Evolutionary conservation across 2,888 invertebrate species (phyloP).

Genomic region (Agriotes lineatus): DNA sequence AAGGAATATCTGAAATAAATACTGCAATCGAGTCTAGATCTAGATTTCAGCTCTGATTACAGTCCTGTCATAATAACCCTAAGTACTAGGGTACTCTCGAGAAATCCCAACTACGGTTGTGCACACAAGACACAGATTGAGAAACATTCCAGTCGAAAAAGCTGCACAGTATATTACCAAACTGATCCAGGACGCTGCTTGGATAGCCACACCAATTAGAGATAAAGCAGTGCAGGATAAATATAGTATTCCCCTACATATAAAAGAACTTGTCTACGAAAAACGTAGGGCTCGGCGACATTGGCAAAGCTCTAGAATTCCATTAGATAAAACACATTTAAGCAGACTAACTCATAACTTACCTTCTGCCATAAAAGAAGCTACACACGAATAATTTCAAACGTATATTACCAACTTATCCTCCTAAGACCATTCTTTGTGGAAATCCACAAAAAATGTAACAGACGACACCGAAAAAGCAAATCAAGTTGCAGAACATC

Average conservation of each 20-base stretch:
- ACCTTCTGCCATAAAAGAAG: neutral
- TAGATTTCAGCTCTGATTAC: too few species aligned
- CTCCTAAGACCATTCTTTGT: neutral
- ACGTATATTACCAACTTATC: neutral
- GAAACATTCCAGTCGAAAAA: too few species aligned
- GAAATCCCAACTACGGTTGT: too few species aligned
- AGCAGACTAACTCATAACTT: too few species aligned
- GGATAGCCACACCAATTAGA: neutral
- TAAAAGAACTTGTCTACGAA: neutral
- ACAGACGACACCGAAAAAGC: neutral
- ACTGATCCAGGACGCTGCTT: neutral
- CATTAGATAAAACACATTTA: neutral
- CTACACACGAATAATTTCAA: neutral
- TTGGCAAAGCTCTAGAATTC: neutral
- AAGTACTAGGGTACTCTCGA: too few species aligned
- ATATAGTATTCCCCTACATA: neutral
- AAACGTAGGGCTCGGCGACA: neutral
- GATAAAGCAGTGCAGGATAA: neutral
- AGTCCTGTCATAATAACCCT: too few species aligned
- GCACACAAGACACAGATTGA: too few species aligned
- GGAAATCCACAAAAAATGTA: neutral
- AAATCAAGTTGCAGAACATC: neutral
- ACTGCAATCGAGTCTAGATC: too few species aligned
- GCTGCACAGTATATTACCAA: conserved; percentile 1
- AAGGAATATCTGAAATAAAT: too few species aligned